Conservation (phyloP, 2,113 vertebrate genomes). For the Penelope pileata region DNA sequence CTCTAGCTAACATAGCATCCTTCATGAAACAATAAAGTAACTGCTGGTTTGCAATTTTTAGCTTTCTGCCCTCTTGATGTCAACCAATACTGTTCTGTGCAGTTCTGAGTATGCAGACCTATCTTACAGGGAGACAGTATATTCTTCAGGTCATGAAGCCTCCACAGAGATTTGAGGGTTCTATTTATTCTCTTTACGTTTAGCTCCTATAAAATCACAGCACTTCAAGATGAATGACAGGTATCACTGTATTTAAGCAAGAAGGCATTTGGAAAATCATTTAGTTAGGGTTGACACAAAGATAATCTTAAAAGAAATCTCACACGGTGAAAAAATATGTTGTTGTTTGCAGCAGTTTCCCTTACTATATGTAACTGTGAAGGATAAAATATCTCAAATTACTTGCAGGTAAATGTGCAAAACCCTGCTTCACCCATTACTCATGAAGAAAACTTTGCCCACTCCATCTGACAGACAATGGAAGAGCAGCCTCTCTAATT, state of each 20-base stretch:
- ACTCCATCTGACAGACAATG: not conserved
- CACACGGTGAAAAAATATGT: not conserved
- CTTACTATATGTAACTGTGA: not conserved
- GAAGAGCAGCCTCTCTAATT: not conserved
- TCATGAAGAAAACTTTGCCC: not conserved
- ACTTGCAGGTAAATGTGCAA: not conserved
- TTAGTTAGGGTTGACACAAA: not conserved
- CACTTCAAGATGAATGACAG: not conserved
- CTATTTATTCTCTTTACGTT: not conserved
- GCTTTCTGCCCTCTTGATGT: not conserved
- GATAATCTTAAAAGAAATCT: not conserved
- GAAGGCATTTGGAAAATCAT: not conserved
- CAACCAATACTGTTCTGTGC: not conserved
- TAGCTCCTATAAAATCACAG: not conserved
- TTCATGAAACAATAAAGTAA: not conserved
- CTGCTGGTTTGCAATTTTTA: not conserved
- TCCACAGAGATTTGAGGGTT: not conserved
- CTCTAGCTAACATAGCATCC: not conserved
- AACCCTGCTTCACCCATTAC: not conserved
- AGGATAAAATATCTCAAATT: not conserved
- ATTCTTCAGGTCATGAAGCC: not conserved
- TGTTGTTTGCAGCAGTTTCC: not conserved
- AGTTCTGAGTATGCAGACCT: not conserved
- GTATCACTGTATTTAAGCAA: not conserved
- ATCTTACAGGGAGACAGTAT: not conserved